Evolutionary conservation across 2,888 invertebrate species (phyloP), one percentile per base, ranked within the genome.

Genomic region (Drosophila mercatorum): DNA sequence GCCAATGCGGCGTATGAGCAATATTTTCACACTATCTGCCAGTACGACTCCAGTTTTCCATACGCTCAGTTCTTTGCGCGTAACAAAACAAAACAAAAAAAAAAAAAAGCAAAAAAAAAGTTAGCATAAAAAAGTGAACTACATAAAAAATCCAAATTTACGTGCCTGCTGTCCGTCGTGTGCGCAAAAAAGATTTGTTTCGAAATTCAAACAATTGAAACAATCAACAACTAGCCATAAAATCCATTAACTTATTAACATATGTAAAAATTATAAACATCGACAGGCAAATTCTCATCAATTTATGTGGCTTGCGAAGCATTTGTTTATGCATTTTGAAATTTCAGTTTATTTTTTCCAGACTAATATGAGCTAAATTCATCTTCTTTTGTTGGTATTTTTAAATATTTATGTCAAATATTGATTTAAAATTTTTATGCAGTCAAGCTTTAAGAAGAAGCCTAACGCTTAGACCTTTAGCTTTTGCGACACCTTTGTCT

Each of bases 1-100:
- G 80, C 51, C 81, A 83, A 85, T 64, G 85, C 81, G 83, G 83
- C 84, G 84, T 87, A 84, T 84, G 77, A 72, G 88, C 74, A 79
- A 85, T 67, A 82, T 86, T 46, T 46, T 46, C 26, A 46, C 26
- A 14, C 26, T 14, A 12, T 26, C 14, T 46, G 46, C 28, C 87
- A 84, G 88, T 84, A 59, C 77, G 74, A 81, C 84, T 84, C 81
- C 85, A 84, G 84, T 81, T 88, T 83, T 78, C 69, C 81, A 75
- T 58, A 75, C 83, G 88, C 65, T 56, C 76, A 83, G 79, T 84
- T 78, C 84, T 84, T 74, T 73, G 63, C 75, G 65, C 65, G 72
- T 49, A 52, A 74, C 22, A 38, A 59, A 40, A 40, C 2, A 41
- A 46, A 38, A 17, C 0, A 17, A 17, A 17, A 17, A 17, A 17